A percentile compares a stretch with the other conserved stretches of the same genome.
phyloP scores from a whole-genome alignment of 1,140 invertebrate species.

The Arion vulgaris region DNA sequence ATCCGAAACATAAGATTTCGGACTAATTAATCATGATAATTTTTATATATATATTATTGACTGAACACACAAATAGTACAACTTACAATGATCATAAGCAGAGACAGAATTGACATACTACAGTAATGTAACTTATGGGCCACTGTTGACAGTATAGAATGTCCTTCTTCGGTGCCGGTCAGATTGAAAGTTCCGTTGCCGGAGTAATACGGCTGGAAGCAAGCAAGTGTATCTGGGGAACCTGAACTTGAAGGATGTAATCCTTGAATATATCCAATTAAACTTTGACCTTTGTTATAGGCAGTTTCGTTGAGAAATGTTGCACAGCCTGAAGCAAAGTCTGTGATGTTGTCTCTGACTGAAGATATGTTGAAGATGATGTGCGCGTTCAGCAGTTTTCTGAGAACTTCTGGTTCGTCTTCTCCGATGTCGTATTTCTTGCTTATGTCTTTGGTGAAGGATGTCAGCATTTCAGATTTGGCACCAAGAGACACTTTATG shows the following conservation, averaged over 20 bases:
- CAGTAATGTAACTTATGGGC: not conserved
- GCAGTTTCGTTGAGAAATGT: not conserved
- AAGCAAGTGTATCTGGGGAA: not conserved
- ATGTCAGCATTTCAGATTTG: not conserved
- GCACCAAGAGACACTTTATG: not conserved
- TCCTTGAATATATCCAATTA: not conserved
- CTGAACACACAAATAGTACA: too few species aligned
- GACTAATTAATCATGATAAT: too few species aligned
- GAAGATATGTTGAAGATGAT: not conserved
- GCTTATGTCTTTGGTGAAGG: not conserved
- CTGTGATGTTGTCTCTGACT: not conserved
- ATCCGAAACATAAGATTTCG: too few species aligned
- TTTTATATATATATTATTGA: too few species aligned
- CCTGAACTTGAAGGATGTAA: not conserved
- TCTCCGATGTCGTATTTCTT: not conserved
- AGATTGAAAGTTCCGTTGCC: not conserved
- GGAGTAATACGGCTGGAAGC: not conserved
- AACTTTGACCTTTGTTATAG: not conserved
- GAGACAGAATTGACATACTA: not conserved
- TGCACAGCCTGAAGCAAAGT: not conserved
- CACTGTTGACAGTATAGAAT: not conserved
- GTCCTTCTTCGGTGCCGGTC: not conserved
- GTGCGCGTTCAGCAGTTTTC: not conserved
- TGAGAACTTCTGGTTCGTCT: not conserved
- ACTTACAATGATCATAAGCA: slow-evolving; percentile 6